A percentile compares a stretch with the other conserved stretches of the same genome.
phyloP scores from a whole-genome alignment of 2,888 invertebrate species.

The Pocota personata region DNA sequence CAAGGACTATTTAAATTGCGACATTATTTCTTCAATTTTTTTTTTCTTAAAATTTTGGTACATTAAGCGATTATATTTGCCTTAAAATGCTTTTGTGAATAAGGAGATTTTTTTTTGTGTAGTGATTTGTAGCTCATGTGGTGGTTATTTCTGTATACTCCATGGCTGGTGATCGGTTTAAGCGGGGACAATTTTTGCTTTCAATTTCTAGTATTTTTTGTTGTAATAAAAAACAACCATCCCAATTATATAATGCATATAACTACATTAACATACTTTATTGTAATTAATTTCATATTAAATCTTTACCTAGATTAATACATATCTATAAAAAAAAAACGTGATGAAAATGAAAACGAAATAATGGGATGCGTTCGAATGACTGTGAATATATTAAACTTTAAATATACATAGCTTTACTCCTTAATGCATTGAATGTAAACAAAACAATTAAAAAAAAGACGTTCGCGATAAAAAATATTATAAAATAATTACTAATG shows the following conservation, averaged over 20 bases:
- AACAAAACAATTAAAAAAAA: slow-evolving; percentile 11
- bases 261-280: slow-evolving; percentile 59
- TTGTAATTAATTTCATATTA: slow-evolving; percentile 49
- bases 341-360: slow-evolving; percentile 9
- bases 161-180: too few species aligned
- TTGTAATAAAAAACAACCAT: neutral
- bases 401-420: slow-evolving; percentile 31
- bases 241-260: slow-evolving; percentile 44
- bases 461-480: slow-evolving; percentile 11
- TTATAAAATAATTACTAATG: neutral
- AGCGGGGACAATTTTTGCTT: too few species aligned
- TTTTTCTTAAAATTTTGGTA: too few species aligned
- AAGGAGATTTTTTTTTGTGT: too few species aligned
- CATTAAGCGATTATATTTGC: too few species aligned
- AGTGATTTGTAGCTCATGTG: too few species aligned
- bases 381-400: slow-evolving; percentile 34
- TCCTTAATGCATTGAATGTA: slow-evolving; percentile 14
- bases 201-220: neutral
- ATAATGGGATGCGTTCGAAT: slow-evolving; percentile 13
- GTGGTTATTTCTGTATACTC: too few species aligned
- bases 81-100: too few species aligned
- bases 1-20: too few species aligned
- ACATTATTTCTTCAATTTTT: too few species aligned
- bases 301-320: slow-evolving; percentile 4
- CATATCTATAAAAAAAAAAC: slow-evolving; percentile 5